Evolutionary conservation across 2,113 vertebrate genomes (phyloP), one percentile per base, ranked within the genome.

Genomic region (Barbus barbus): DNA sequence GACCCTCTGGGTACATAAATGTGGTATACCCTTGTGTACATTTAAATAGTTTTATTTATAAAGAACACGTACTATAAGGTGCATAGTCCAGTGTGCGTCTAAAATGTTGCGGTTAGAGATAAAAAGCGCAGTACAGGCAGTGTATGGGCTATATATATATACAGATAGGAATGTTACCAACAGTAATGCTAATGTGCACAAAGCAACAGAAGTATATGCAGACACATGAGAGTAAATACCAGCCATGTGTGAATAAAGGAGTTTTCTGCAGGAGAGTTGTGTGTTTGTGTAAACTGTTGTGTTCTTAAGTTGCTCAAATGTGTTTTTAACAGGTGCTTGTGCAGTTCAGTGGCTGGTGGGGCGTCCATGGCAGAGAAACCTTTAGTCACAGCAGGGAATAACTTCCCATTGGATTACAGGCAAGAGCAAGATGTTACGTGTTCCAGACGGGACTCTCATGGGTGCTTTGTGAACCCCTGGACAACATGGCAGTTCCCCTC

Each of bases 381-480:
- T 44, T 41, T 79, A 13, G 36, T 79, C n/a, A 46, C n/a, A 0
- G 36, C 14, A 58, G 36, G 75, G 53, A 96, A 93, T 90, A 95
- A 94, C 90, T 95, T 96, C 92, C 95, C 91, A 18, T 76, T 96
- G 88, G 96, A 97, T 89, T 95, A 96, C 76, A 93, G 95, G 44
- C 82, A 95, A 80, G 95, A 96, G 86, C 95, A 95, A 90, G 95
- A 96, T 84, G 96, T 96, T 24, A 96, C 96, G 16, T 95, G 94
- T 84, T 97, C 96, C 0, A 91, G 91, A 88, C 94, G 87, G 88
- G 94, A 94, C 69, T 95, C 93, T 85, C 91, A 94, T 33, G 96
- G 96, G 2, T 94, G 90, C 75, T 97, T 96, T 87, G 86, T 95
- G 71, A 97, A 97, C 86, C 96, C 96, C 0, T 97, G 96, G 96